Percentiles rank a stretch among this genome's conserved stretches.
Evolutionary conservation across 2,888 invertebrate species (phyloP).

Genomic region (Ophion ellenae): DNA sequence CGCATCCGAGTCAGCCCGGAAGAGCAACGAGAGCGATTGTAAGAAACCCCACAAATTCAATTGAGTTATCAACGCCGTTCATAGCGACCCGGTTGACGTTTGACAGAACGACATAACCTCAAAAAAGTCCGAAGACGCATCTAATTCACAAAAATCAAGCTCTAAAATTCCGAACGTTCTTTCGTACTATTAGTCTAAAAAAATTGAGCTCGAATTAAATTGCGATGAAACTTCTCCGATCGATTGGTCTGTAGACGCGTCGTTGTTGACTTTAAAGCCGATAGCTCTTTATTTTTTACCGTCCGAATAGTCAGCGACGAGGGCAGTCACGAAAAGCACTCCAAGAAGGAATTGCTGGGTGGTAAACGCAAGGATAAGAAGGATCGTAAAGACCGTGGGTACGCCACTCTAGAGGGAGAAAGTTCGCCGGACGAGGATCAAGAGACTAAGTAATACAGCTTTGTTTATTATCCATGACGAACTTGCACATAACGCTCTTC

Average conservation of each 20-base stretch:
- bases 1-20: conserved; percentile 91
- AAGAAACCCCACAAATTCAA: conserved; percentile 82
- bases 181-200: neutral
- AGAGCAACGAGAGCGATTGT: conserved; percentile 94
- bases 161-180: neutral
- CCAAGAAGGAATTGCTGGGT: conserved; percentile 91
- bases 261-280: neutral
- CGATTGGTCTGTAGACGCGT: neutral
- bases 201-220: neutral
- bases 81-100: conserved; percentile 35
- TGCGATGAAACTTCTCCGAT: neutral
- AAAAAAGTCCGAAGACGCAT: neutral
- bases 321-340: conserved; percentile 89
- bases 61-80: conserved; percentile 18
- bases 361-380: conserved; percentile 94
- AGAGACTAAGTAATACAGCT: conserved; percentile 88
- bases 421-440: conserved; percentile 95
- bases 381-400: conserved; percentile 94
- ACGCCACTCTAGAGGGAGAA: conserved; percentile 96
- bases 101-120: conserved; percentile 60
- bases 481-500: neutral
- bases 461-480: neutral
- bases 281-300: conserved; percentile 19
- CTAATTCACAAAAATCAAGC: neutral
- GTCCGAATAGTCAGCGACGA: conserved; percentile 90